These are phyloP conservation scores for Pristionchus exspectatus DNA, from an alignment of 2,888 invertebrate species.

Conservation along the genomic window DNA sequence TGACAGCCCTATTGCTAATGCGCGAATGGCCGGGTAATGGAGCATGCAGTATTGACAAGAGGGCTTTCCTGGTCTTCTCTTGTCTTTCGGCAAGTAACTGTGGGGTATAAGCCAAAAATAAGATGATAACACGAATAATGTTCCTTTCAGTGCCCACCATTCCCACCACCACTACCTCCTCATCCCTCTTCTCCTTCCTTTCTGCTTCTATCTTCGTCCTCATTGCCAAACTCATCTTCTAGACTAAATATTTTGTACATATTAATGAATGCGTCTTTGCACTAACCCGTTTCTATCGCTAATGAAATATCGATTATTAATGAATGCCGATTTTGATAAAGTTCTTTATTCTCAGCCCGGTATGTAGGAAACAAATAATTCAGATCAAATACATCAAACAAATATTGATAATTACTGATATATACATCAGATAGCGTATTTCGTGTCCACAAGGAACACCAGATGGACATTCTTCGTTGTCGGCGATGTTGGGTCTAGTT, in stretches of 20 bases:
- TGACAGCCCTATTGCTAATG: no score
- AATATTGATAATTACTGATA: neutral
- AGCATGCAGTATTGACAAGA: no score
- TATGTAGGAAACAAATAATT: neutral
- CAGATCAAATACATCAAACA: neutral
- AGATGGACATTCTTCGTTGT: no score
- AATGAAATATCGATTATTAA: no score
- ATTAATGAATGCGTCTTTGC: neutral
- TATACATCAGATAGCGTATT: neutral
- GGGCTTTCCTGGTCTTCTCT: no score
- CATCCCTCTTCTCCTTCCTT: neutral
- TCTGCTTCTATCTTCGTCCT: neutral
- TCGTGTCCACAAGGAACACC: neutral
- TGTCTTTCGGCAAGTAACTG: no score
- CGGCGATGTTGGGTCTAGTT: no score
- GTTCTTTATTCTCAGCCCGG: neutral
- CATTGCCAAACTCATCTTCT: constrained; percentile 1
- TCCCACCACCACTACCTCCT: neutral
- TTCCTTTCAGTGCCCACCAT: neutral
- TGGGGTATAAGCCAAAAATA: no score
- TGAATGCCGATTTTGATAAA: neutral
- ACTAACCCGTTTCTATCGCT: no score
- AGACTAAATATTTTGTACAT: neutral
- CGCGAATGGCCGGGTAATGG: no score
- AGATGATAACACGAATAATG: neutral